phyloP scores from a whole-genome alignment of 1,140 invertebrate genomes.

The Venturia canescens region DNA sequence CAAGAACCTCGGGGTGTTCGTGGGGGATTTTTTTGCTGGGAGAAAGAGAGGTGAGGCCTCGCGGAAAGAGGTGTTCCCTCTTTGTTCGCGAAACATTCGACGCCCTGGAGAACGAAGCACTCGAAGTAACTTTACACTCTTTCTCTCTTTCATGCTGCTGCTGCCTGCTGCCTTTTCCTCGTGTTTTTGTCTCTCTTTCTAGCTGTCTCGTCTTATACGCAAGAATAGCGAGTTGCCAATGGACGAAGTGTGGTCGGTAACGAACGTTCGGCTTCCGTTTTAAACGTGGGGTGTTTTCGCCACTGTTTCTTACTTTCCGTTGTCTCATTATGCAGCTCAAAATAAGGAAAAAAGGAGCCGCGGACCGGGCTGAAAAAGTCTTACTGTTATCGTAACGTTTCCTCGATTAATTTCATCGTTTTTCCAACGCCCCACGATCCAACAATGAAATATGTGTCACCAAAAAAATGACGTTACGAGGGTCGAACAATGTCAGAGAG shows the following conservation, averaged over 20 bases:
- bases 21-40: background rate
- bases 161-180: background rate
- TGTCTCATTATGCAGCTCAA: background rate
- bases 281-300: background rate
- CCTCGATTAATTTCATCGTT: no score
- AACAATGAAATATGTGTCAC: no score
- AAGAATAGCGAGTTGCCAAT: background rate
- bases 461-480: no score
- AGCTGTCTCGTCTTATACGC: background rate
- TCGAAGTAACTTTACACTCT: background rate
- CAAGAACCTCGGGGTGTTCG: background rate
- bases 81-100: conserved; percentile 1
- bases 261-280: conserved; percentile 13
- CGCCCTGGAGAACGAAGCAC: background rate
- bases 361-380: background rate
- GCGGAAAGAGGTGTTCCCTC: background rate
- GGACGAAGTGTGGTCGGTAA: background rate
- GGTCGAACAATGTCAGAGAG: background rate
- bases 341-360: background rate
- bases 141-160: background rate
- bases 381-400: background rate
- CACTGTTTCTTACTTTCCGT: background rate
- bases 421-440: no score
- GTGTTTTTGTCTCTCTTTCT: no score
- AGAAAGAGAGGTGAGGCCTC: background rate